Percentiles rank a stretch among this genome's conserved stretches.
phyloP scores from a whole-genome alignment of 2,113 vertebrate genomes.

The Oncorhynchus gorbuscha region DNA sequence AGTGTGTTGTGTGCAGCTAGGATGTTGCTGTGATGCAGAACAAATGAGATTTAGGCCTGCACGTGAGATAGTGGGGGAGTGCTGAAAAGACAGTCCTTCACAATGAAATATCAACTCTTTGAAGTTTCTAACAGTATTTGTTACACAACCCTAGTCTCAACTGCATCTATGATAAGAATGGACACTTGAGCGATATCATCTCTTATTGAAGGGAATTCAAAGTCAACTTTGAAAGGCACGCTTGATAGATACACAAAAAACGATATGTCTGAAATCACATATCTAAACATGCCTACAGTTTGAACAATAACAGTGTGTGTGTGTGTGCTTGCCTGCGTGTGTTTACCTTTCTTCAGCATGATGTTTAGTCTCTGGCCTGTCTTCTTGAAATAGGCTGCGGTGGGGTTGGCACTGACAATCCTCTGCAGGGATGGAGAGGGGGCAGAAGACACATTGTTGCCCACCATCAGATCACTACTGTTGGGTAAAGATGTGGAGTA shows the following conservation, averaged over 20 bases:
- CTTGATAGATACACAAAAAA: not conserved
- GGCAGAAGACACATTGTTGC: conserved; percentile 69
- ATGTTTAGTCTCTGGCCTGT: conserved; percentile 86
- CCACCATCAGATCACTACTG: conserved; percentile 5
- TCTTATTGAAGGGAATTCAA: conserved; percentile 8
- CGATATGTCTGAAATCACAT: no score
- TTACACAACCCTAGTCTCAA: conserved; percentile 27
- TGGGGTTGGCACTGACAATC: conserved; percentile 65
- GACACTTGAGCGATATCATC: conserved; percentile 22
- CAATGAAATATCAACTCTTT: conserved; percentile 28
- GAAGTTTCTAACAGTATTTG: conserved; percentile 43
- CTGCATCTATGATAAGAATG: conserved; percentile 5
- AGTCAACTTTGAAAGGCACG: not conserved
- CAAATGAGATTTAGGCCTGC: conserved; percentile 36
- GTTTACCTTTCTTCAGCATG: conserved; percentile 92
- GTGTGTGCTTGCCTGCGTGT: no score
- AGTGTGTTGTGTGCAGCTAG: conserved; percentile 23
- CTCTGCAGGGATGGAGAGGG: conserved; percentile 76
- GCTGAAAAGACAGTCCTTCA: conserved; percentile 20
- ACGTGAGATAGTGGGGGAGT: conserved; percentile 18
- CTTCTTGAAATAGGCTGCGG: conserved; percentile 81
- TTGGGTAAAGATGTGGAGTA: conserved; percentile 74
- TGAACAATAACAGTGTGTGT: no score
- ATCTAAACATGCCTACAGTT: not conserved
- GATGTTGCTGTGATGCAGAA: conserved; percentile 40